Evolutionary conservation across 1,140 invertebrate species (phyloP), one percentile per base, ranked within the genome.

Genomic region (Lerema accius): DNA sequence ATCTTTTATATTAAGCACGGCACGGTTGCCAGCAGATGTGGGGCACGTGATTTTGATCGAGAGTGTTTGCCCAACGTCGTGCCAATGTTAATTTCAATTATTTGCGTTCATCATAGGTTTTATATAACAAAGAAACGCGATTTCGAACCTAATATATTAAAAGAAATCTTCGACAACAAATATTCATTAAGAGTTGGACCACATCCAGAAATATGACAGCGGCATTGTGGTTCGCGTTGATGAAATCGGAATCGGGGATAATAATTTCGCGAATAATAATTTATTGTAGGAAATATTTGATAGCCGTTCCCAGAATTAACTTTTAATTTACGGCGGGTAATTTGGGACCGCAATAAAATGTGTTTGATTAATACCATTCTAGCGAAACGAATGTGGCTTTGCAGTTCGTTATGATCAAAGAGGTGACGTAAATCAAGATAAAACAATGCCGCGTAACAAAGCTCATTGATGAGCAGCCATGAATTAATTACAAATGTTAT

Each of bases 211-310:
- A 82, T 79, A 78, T 79, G 72, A 82, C 67, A 82, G 76, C 49
- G 45, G 82, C 78, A 78, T 75, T 74, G 75, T 77, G 71, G 71
- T 73, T 69, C 49, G 32, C 28, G 49, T 63, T 66, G 77, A 80
- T 80, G 68, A 66, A 63, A 73, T 56, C 65, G 71, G 75, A 73
- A 80, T 80, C 72, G 71, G 78, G 76, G 76, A 78, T 73, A 77
- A 77, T 78, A 80, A 71, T 39, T 66, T 45, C 50, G 65, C 69
- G 70, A 81, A 77, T 65, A 81, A 77, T 65, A 75, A 78, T 82
- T 86, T 86, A 86, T 78, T 83, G 73, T 84, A 78, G 76, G 82
- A 80, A 87, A 88, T 90, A 90, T 87, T 90, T 90, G 87, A 90
- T 90, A 86, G 81, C 69, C 69, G 68, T 90, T 90, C 87, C 82